Evolutionary conservation across 30 jellyfish, hydroid and myxozoan species (phyloP).

Genomic region (Euphysa ruthae): DNA sequence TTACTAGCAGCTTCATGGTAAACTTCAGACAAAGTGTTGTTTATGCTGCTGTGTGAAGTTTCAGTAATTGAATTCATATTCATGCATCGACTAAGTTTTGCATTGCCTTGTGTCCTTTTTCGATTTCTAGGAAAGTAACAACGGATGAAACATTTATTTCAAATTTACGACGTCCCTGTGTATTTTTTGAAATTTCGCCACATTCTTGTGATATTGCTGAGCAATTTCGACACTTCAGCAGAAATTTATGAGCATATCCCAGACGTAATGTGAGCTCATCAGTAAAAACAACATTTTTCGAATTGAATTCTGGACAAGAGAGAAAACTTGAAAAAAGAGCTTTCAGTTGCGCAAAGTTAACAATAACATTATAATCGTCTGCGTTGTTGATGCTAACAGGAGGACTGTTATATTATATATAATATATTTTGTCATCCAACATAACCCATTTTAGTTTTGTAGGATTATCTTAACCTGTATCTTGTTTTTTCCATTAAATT

Average conservation of each 20-base stretch:
- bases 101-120: not conserved
- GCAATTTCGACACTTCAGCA: not conserved
- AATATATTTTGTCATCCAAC: no score
- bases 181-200: not conserved
- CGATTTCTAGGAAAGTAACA: not conserved
- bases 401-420: no score
- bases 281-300: constrained; percentile 4
- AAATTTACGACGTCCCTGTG: no score
- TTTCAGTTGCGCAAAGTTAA: not conserved
- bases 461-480: no score
- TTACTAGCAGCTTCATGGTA: not conserved
- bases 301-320: not conserved
- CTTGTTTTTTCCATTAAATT: no score
- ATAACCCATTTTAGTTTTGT: no score
- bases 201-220: not conserved
- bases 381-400: no score
- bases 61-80: not conserved
- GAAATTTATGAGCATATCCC: constrained; percentile 10
- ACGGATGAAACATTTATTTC: not conserved
- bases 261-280: not conserved
- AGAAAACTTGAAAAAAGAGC: not conserved
- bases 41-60: not conserved
- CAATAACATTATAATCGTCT: not conserved
- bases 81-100: not conserved
- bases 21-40: not conserved